These are phyloP conservation scores for Macroglossus sobrinus DNA, from an alignment of 2,113 vertebrate species.

Conservation along the genomic window DNA sequence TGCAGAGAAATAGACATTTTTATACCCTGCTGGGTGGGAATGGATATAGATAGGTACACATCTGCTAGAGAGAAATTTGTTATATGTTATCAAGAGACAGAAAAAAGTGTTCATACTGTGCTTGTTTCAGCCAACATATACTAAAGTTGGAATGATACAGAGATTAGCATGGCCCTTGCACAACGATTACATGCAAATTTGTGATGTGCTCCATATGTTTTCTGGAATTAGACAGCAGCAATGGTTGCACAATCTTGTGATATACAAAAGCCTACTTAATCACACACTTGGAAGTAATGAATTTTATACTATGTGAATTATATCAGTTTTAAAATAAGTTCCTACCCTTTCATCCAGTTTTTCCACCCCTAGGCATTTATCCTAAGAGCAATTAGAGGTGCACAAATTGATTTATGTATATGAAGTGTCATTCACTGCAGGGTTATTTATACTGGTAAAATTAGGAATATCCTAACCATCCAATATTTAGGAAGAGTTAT, in stretches of 20 bases:
- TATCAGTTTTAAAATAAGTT: not conserved
- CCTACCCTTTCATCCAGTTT: not conserved
- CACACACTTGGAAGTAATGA: not conserved
- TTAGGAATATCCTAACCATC: not conserved
- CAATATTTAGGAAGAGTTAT: constrained; percentile 9
- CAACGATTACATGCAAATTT: not conserved
- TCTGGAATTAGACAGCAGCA: not conserved
- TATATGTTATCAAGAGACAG: not conserved
- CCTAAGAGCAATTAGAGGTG: constrained; percentile 9
- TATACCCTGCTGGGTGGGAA: not conserved
- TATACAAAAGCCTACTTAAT: not conserved
- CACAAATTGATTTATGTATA: not conserved
- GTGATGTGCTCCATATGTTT: not conserved
- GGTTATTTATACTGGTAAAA: constrained; percentile 9
- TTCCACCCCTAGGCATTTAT: not conserved
- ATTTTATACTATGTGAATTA: not conserved
- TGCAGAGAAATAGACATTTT: not conserved
- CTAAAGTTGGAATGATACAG: constrained; percentile 16
- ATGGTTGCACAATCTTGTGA: not conserved
- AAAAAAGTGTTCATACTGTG: not conserved
- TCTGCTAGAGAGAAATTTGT: not conserved
- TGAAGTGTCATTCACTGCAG: not conserved
- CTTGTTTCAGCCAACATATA: not conserved
- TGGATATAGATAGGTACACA: not conserved
- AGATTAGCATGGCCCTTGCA: not conserved